A percentile compares a stretch with the other conserved stretches of the same genome.
These are phyloP conservation scores for Murina feae DNA, from an alignment of 2,113 vertebrate species.

Conservation along the genomic window DNA sequence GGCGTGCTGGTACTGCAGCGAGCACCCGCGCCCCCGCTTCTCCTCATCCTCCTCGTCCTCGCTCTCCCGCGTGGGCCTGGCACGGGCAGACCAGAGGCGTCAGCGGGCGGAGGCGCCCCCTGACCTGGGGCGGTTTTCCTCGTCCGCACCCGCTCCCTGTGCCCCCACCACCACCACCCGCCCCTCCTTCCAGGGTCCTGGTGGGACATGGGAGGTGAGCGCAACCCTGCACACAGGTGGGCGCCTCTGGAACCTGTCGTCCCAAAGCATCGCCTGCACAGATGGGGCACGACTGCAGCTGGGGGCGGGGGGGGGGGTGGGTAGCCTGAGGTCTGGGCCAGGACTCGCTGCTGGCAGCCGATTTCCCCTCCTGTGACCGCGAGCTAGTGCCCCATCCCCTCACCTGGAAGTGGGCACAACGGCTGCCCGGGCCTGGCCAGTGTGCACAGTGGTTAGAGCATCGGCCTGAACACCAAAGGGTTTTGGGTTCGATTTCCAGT, in stretches of 20 bases:
- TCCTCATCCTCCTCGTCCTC: conserved; percentile 98
- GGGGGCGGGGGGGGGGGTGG: rapidly evolving
- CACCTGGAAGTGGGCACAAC: not conserved
- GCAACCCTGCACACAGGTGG: not conserved
- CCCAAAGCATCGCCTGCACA: rapidly evolving
- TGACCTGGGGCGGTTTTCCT: too few relatives aligned
- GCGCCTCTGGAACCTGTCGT: not conserved
- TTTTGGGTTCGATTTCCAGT: too few relatives aligned
- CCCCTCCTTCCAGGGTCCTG: too few relatives aligned
- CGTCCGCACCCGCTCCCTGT: too few relatives aligned
- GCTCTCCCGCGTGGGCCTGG: conserved; percentile 94
- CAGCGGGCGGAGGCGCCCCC: not conserved
- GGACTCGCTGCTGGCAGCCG: too few relatives aligned
- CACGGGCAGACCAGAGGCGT: not conserved
- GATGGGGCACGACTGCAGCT: rapidly evolving
- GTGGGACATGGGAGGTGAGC: rapidly evolving
- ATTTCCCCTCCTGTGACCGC: too few relatives aligned
- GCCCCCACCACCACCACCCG: too few relatives aligned
- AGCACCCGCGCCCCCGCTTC: conserved; percentile 90
- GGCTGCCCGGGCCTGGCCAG: not conserved
- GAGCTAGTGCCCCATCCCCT: not conserved
- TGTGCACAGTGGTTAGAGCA: too few relatives aligned
- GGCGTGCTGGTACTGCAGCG: conserved; percentile 96
- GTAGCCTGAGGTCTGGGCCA: not conserved
- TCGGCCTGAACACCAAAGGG: too few relatives aligned